Base-by-base conservation (phyloP, 2,113 vertebrate species). In the Phalacrocorax carbo region DNA sequence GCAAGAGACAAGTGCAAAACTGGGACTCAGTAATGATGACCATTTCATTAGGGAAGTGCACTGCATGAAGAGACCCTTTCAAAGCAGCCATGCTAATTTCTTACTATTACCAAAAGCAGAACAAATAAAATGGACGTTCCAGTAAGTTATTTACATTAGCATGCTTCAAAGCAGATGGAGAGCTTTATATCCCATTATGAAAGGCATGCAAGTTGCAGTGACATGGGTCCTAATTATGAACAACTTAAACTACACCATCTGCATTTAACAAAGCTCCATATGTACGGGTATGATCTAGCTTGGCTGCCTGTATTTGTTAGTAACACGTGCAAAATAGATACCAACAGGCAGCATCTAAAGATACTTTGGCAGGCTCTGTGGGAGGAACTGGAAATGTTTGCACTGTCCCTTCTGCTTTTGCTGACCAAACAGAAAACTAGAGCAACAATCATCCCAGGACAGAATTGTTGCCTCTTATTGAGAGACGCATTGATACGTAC, bases 241-340 rank as follows among this genome's bases (percentile, higher is more conserved):
- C 81, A 85, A 95, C 82, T 96, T 80, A 66, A 95, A 83, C 82
- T 88, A 55, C 82, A 77, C 92, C 93, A 95, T 96, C 94, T 96
- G 96, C 93, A 83, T 58, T 86, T 57, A 57, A 95, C 94, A 97
- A 92, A 96, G 90, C 71, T 94, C 92, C 90, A 66, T 92, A 81
- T 91, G 94, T 48, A 40, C 1, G 15, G 48, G 14, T 69, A 42
- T 26, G 82, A 82, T 51, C 3, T 73, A 65, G 46, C 66, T 34
- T 69, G 78, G 62, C 87, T 96, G 91, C 78, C 73, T 69, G 78
- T 46, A 23, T 80, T 91, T 90, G 82, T 80, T 46, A 94, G 66
- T 55, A 83, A 13, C 82, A 84, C 1, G 2, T 76, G 85, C 64
- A 58, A n/a, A 82, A 72, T 7, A 88, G 61, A 55, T 65, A 76